A percentile compares a stretch with the other conserved stretches of the same genome.
phyloP scores from a whole-genome alignment of 2,797 vertebrate genomes.

The Nyctalus aviator region DNA sequence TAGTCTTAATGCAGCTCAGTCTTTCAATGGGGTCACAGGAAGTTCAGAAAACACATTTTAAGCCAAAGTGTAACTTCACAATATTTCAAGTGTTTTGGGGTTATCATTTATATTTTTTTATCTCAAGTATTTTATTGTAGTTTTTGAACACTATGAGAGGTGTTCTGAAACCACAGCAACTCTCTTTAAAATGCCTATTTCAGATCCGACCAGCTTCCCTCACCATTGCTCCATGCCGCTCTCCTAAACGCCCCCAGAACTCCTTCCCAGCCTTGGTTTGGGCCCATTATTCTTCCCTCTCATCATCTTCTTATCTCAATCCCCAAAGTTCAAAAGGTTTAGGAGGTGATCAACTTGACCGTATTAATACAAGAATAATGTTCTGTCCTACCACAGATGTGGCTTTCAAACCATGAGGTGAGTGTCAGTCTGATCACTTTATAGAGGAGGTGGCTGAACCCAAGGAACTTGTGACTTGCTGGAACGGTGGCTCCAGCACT shows the following conservation, averaged over 20 bases:
- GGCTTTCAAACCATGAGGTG: not conserved
- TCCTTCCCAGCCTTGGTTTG: not conserved
- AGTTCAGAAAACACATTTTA: not conserved
- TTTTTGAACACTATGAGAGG: not conserved
- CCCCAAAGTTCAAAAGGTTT: not conserved
- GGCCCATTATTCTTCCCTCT: not conserved
- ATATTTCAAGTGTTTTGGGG: not conserved
- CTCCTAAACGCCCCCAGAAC: not conserved
- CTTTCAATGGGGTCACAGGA: too few relatives aligned
- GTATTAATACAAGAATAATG: not conserved
- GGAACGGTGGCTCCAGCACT: not conserved
- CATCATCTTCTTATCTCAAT: not conserved
- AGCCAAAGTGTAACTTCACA: not conserved
- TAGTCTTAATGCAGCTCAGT: too few relatives aligned
- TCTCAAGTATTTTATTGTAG: not conserved
- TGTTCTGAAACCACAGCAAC: not conserved
- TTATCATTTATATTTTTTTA: not conserved
- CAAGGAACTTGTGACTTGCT: not conserved
- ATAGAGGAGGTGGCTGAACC: not conserved
- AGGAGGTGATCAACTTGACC: not conserved
- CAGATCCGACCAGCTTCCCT: not conserved
- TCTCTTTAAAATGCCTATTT: not conserved
- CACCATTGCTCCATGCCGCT: fast-evolving
- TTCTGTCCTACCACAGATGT: not conserved
- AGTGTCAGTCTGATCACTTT: not conserved